A percentile compares a stretch with the other conserved stretches of the same genome.
phyloP scores from a whole-genome alignment of 2,888 invertebrate genomes.

The Gymnocheta viridis region DNA sequence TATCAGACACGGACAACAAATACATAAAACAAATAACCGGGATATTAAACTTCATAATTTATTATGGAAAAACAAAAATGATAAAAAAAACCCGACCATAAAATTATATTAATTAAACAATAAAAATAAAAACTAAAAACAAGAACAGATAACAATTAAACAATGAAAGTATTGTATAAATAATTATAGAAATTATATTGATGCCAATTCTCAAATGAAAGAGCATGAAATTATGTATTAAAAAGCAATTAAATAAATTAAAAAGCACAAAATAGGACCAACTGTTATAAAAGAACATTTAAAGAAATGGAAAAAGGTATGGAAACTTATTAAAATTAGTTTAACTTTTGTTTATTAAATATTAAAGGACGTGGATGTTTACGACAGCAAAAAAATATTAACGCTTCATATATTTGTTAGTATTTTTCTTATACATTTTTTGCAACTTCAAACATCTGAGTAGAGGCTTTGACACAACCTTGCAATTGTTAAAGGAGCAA shows the following conservation, averaged over 20 bases:
- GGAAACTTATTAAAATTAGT: too few species aligned
- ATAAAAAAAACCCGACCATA: constrained; percentile 28
- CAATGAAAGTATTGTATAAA: not conserved
- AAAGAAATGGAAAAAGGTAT: not conserved
- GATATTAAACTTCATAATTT: constrained; percentile 39
- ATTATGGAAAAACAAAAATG: not conserved
- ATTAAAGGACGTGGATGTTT: too few species aligned
- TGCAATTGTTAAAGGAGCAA: too few species aligned
- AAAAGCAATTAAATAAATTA: not conserved
- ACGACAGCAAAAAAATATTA: too few species aligned
- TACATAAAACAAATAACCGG: constrained; percentile 26
- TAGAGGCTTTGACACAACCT: too few species aligned
- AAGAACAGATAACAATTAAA: constrained; percentile 9
- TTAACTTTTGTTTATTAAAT: too few species aligned
- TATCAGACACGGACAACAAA: constrained; percentile 12
- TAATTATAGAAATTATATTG: constrained; percentile 17
- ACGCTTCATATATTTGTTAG: too few species aligned
- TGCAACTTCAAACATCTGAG: too few species aligned
- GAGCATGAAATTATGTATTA: not conserved
- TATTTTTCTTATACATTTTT: too few species aligned
- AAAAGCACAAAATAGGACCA: not conserved
- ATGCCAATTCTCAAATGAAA: not conserved
- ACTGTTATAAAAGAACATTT: not conserved
- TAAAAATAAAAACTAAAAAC: too few species aligned
- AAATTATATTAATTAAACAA: constrained; percentile 31